These are phyloP conservation scores for Mya arenaria DNA, from an alignment of 1,140 invertebrate genomes.

Conservation along the genomic window DNA sequence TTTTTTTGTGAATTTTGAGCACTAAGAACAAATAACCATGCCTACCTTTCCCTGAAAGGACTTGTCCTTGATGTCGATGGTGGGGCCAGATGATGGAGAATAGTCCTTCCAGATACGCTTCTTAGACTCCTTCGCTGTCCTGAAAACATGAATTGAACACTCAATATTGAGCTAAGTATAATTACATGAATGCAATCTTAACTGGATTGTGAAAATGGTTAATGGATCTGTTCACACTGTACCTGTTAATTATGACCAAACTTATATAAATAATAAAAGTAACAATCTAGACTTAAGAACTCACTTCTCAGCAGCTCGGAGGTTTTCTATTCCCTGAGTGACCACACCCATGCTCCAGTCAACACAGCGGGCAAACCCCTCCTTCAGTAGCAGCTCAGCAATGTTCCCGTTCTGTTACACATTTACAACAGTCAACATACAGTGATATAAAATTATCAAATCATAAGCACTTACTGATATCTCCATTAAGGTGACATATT, in stretches of 20 bases:
- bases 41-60: slow-evolving; percentile 91
- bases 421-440: slow-evolving; percentile 57
- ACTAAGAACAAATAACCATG: too few relatives aligned
- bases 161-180: not conserved
- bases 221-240: too few relatives aligned
- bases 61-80: slow-evolving; percentile 87
- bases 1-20: too few relatives aligned
- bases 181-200: too few relatives aligned
- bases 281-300: too few relatives aligned
- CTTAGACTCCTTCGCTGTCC: slow-evolving; percentile 92
- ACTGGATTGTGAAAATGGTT: too few relatives aligned
- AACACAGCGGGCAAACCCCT: slow-evolving; percentile 98
- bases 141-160: slow-evolving; percentile 58
- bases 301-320: slow-evolving; percentile 92
- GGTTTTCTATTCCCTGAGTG: slow-evolving; percentile 90
- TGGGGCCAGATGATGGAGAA: slow-evolving; percentile 70
- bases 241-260: too few relatives aligned
- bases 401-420: slow-evolving; percentile 95
- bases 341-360: slow-evolving; percentile 97
- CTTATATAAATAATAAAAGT: too few relatives aligned
- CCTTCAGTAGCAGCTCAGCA: slow-evolving; percentile 93
- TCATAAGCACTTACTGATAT: not conserved
- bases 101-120: slow-evolving; percentile 95
- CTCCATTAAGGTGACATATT: too few relatives aligned
- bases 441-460: not conserved